Base-by-base conservation (phyloP, 2,888 invertebrate species). In the Melolontha melolontha region DNA sequence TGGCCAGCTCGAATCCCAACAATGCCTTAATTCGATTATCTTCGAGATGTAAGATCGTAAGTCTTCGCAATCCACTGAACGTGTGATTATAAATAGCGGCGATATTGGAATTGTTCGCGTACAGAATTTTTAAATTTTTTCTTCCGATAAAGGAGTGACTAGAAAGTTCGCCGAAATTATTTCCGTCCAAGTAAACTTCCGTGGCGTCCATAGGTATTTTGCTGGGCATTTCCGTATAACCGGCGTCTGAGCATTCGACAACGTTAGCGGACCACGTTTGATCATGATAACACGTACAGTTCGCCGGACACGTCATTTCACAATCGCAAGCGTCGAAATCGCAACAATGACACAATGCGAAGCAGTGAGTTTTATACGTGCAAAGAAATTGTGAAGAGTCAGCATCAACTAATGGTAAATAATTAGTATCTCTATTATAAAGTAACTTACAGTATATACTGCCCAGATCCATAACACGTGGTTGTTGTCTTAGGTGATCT, bases 321-420 rank as follows among this genome's bases (percentile, higher is more conserved):
- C 97, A 97, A 85, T 97, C 97, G 86, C 97, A 97, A 63, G 95
- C 95, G 83, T 96, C 96, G 84, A 95, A 97, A 83, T 96, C 96
- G 85, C 97, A 97, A 85, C 97, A 97, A 81, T 95, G 95, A 80
- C 97, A 97, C 72, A 95, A 87, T 11, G 96, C 93, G 83, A 96
- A 96, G 85, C 97, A 97, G 83, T 96, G 95, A 44, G 93, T 92
- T 84, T 92, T 92, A 85, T 97, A 97, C 71, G 92, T 91, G 86
- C 96, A 97, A 76, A 96, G 87, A 84, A 97, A 96, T 84, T 96
- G 94, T 63, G 93, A 92, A 0, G 94, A 91, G 81, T 94, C 92
- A 39, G 94, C 95, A 79, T 95, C 93, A 22, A 94, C 88, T 69
- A 96, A 85, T n/a, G 95, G 93, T 73, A 95, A 89, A 82, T 93